These are phyloP conservation scores for Clarias laeviceps DNA, from an alignment of 2,797 vertebrate genomes.

Conservation along the genomic window DNA sequence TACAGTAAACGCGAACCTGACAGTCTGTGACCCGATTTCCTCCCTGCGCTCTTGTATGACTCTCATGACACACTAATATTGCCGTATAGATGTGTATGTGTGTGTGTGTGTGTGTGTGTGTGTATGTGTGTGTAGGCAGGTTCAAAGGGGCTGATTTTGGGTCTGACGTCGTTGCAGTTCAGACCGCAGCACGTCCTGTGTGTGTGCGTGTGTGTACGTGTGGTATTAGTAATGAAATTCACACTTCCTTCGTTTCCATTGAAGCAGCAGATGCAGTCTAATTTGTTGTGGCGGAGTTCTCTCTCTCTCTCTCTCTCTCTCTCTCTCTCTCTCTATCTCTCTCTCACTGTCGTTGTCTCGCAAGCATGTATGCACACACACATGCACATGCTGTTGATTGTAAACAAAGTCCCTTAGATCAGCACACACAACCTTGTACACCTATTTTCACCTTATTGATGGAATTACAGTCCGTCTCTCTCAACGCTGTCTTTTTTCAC, in stretches of 20 bases:
- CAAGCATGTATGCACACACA: slow-evolving; percentile 8
- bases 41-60: slow-evolving; percentile 19
- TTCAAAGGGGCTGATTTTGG: slow-evolving; percentile 63
- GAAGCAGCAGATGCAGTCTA: slow-evolving; percentile 63
- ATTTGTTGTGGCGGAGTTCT: slow-evolving; percentile 59
- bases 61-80: slow-evolving; percentile 53
- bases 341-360: neutral
- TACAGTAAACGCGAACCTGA: slow-evolving; percentile 9
- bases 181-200: slow-evolving; percentile 79
- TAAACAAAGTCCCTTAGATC: slow-evolving; percentile 59
- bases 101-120: too few relatives aligned
- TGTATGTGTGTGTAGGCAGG: slow-evolving; percentile 50
- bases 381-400: slow-evolving; percentile 58
- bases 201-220: slow-evolving; percentile 69
- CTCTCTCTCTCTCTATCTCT: slow-evolving; percentile 23
- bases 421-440: neutral
- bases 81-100: neutral
- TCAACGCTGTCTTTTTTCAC: too few relatives aligned
- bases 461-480: neutral
- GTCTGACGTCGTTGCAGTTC: slow-evolving; percentile 68
- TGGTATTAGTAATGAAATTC: slow-evolving; percentile 75
- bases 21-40: neutral
- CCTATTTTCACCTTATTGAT: neutral
- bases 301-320: slow-evolving; percentile 30
- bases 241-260: slow-evolving; percentile 77